Base-by-base conservation (phyloP, 2,113 vertebrate genomes). In the Colaptes auratus region DNA sequence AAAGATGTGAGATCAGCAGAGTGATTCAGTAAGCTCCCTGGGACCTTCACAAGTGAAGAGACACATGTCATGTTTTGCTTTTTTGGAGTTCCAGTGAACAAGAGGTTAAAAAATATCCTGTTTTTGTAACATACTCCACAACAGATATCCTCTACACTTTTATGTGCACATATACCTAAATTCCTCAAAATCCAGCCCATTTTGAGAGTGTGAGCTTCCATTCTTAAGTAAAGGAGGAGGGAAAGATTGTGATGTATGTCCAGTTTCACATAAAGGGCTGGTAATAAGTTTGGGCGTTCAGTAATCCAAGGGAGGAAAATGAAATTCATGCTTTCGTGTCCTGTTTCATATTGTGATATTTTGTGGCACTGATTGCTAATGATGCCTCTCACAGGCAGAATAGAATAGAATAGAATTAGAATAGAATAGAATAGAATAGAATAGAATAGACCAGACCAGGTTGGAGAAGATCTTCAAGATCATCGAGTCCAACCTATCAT, bases 1-100 rank as follows among this genome's bases (percentile, higher is more conserved):
- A 91, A 91, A 82, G 65, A 88, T 76, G 72, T 61, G 39, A 81
- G 74, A 93, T 84, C 52, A 93, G 46, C 50, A 55, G 21, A 61
- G 17, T 90, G 70, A 58, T 89, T 74, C 77, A 71, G 55, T 75
- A 73, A 56, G 35, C 31, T 81, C 35, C 30, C 24, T 13, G 1
- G 3, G 46, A 56, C 21, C 61, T 95, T 69, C 59, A 39, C 13
- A 67, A 86, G 15, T 30, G 20, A 90, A 61, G 5, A 74, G 72
- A 19, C 12, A 48, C 23, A 10, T 64, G 66, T 44, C 59, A 50
- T 69, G 10, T 36, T 80, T 89, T 52, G 15, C 70, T 71, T 74
- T 73, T 31, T 15, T 8, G 36, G 30, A 46, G 36, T 61, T 83
- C 66, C 46, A 83, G 23, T 78, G 20, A 58, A 7, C 7, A 67